Evolutionary conservation across 2,888 invertebrate species (phyloP), one percentile per base, ranked within the genome.

Genomic region (Acrobasis suavella): DNA sequence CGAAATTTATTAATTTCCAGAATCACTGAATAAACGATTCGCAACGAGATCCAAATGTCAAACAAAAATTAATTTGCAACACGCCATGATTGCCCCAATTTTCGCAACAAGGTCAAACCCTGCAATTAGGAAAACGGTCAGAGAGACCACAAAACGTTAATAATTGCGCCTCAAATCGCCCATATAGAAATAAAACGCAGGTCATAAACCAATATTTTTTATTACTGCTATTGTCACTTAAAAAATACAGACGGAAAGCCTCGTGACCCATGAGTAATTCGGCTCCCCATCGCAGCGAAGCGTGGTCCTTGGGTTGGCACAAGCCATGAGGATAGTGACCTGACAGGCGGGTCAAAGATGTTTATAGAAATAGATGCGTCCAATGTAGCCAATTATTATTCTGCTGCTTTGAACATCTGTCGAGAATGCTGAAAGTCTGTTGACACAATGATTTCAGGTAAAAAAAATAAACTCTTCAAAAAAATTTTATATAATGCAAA

Each of bases 161-260:
- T 61, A 38, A 62, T 62, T 32, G 32, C 55, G 46, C 14, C 54
- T 54, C 62, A 54, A 62, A 62, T 62, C 32, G 49, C 17, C 54
- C 61, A 32, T 32, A 61, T 32, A 49, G 14, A 62, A 59, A 67
- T 65, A 67, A 65, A 66, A 62, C 69, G 69, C 74, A 73, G 71
- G 67, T 71, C 72, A 71, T 75, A 73, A 74, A 75, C 64, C 74
- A 72, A 72, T 71, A 63, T 68, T 66, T 70, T 75, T 75, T 68
- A 73, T 68, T 62, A 64, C 65, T 62, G 64, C 62, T 51, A 42
- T 14, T 67, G 64, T 71, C 68, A 70, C 68, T 73, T 68, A 42
- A 62, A 62, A 32, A 70, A 75, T 71, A 67, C 59, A 64, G 63
- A 60, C 58, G 63, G 14, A 52, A 55, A 64, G 62, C 63, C 62